Conservation (phyloP, 1,140 invertebrate species). For the Lanistes nyassanus region DNA sequence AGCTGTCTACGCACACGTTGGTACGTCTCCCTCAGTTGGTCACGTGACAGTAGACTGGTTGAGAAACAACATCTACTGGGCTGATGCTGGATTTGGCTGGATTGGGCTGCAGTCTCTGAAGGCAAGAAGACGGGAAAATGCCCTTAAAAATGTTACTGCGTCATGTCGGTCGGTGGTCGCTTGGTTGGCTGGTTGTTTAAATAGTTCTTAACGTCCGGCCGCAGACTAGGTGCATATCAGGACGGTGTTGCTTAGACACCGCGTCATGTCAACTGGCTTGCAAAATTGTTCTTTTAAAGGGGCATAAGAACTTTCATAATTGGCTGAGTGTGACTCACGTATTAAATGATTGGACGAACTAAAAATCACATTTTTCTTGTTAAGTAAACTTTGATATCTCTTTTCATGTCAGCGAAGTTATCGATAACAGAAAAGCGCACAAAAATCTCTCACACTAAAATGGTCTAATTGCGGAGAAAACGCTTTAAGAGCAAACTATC, state of each 20-base stretch:
- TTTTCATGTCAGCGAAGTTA: background rate
- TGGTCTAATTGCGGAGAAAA: too few species aligned
- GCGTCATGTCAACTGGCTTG: background rate
- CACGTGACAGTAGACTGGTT: conserved; percentile 93
- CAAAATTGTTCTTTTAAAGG: background rate
- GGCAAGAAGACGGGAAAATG: background rate
- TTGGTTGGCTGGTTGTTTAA: background rate
- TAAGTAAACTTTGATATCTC: too few species aligned
- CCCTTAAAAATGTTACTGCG: background rate
- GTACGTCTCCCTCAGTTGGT: conserved; percentile 70
- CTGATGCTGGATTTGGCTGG: conserved; percentile 77
- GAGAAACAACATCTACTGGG: conserved; percentile 95
- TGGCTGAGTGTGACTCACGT: too few species aligned
- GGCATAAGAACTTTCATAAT: background rate
- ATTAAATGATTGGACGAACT: too few species aligned
- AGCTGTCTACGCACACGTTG: conserved; percentile 20
- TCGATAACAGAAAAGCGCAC: background rate
- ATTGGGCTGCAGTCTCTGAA: conserved; percentile 38
- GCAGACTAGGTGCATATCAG: too few species aligned
- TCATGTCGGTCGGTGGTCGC: background rate
- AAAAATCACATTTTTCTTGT: too few species aligned
- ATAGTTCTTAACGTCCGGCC: background rate
- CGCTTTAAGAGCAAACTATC: too few species aligned
- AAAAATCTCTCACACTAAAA: too few species aligned
- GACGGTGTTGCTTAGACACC: too few species aligned